Evolutionary conservation across 30 jellyfish, hydroid and myxozoan species (phyloP).

Genomic region (Rhopilema esculentum): DNA sequence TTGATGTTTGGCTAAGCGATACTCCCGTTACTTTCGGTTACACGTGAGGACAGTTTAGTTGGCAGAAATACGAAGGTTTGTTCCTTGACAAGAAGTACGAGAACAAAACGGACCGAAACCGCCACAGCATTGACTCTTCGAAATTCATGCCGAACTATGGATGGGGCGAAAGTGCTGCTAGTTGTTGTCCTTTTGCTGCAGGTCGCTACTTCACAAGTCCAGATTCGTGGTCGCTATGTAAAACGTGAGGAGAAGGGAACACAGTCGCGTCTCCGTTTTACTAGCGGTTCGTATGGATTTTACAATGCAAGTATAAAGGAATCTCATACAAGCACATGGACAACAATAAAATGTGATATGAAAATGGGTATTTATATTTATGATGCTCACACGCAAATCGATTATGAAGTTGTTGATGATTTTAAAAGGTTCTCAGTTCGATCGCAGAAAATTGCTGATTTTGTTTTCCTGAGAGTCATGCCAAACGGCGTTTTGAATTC

Average conservation of each 20-base stretch:
- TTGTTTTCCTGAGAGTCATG: slow-evolving; percentile 61
- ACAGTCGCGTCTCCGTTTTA: slow-evolving; percentile 70
- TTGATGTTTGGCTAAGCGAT: neutral
- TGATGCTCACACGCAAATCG: slow-evolving; percentile 53
- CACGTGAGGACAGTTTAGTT: slow-evolving; percentile 12
- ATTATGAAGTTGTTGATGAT: slow-evolving; percentile 42
- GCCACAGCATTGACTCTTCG: neutral
- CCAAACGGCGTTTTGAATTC: slow-evolving; percentile 44
- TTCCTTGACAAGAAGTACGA: neutral
- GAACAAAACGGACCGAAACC: neutral
- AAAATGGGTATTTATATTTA: slow-evolving; percentile 82
- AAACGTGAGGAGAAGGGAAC: slow-evolving; percentile 79
- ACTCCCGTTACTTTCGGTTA: slow-evolving; percentile 2
- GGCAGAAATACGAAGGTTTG: neutral
- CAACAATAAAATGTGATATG: slow-evolving; percentile 54
- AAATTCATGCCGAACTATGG: slow-evolving; percentile 1
- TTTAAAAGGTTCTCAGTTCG: slow-evolving; percentile 38
- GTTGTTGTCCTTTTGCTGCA: slow-evolving; percentile 78
- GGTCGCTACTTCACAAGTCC: slow-evolving; percentile 18
- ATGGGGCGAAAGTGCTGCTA: neutral
- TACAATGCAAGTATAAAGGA: slow-evolving; percentile 64
- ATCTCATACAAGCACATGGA: neutral
- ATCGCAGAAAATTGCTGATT: slow-evolving; percentile 59
- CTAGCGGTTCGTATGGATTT: slow-evolving; percentile 79
- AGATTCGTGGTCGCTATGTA: slow-evolving; percentile 49